Conservation (phyloP, 2,888 invertebrate species). For the Tridacna crocea region DNA sequence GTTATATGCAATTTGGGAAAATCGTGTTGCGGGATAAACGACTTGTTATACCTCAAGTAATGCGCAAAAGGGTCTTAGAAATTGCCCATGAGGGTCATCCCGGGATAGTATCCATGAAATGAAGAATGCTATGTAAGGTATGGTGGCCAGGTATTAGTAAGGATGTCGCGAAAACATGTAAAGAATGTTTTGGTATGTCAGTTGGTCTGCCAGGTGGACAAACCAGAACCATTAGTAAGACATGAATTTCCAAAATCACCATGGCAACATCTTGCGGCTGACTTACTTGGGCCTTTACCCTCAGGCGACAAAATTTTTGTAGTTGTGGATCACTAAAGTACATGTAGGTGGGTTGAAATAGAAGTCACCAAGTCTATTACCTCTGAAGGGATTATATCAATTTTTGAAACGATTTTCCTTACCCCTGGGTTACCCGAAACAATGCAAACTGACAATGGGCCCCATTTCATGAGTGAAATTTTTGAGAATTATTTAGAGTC, state of each 20-base stretch:
- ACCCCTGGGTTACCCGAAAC: conserved; percentile 31
- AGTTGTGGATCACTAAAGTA: conserved; percentile 3
- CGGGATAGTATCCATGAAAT: conserved; percentile 49
- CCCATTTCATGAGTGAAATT: conserved; percentile 40
- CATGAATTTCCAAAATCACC: conserved; percentile 20
- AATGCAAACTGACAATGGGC: conserved; percentile 48
- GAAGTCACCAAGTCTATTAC: not conserved
- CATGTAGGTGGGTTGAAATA: conserved; percentile 7
- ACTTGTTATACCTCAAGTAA: conserved; percentile 23
- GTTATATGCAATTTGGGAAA: conserved; percentile 6
- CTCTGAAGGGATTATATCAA: conserved; percentile 6
- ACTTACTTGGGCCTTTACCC: conserved; percentile 7
- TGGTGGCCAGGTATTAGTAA: conserved; percentile 59
- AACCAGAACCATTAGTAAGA: conserved; percentile 5
- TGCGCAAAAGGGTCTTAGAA: conserved; percentile 29
- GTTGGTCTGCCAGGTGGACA: conserved; percentile 20
- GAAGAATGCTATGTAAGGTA: conserved; percentile 37
- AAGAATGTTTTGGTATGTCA: conserved; percentile 47
- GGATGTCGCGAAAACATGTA: conserved; percentile 27
- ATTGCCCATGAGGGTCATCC: conserved; percentile 56
- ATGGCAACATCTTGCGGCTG: not conserved
- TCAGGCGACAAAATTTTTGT: not conserved
- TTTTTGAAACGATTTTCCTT: conserved; percentile 10
- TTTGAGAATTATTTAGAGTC: conserved; percentile 30
- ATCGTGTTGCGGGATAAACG: conserved; percentile 27